Evolutionary conservation across 2,888 invertebrate species (phyloP), one percentile per base, ranked within the genome.

Genomic region (Amblyjoppa proteus): DNA sequence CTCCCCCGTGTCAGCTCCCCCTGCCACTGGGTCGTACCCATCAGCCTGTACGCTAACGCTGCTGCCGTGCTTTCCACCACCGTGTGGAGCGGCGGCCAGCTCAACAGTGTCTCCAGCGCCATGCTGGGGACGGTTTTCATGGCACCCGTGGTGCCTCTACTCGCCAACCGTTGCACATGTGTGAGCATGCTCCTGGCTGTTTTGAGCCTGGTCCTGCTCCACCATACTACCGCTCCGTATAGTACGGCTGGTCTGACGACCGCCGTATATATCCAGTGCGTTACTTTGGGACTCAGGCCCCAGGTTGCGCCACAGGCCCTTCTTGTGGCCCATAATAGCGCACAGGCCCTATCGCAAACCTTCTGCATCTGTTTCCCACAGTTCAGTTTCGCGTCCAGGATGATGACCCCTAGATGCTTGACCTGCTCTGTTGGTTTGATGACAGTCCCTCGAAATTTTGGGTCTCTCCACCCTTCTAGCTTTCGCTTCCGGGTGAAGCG

Each of bases 1-100:
- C 58, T 16, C n/a, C 34, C 34, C 34, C 3, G 16, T 49, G 49
- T n/a, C 51, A 74, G 58, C 11, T 64, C 41, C 3, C 56, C 45
- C 53, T 49, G 34, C 76, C 70, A 81, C 13, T 66, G 34, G 0
- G 20, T 16, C 1, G 66, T 7, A 6, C 38, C 53, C 25, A 34
- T 81, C 41, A 85, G 64, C 58, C 79, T 76, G 92, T 93, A 66
- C 66, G 88, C 74, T 41, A 80, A 68, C 38, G 45, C 75, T 20
- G 70, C 58, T 2, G 74, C 83, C 66, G 76, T 71, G 5, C 34
- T 49, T 58, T 83, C 69, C 6, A 87, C 56, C 68, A 13, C 11
- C 9, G 77, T 20, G 1, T 74, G 70, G 0, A 85, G 64, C 0
- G 83, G 83, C 20, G 76, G 79, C n/a, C 84, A 28, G 28, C 73